A percentile compares a stretch with the other conserved stretches of the same genome.
Conservation (phyloP, 2,888 invertebrate genomes). For the Tipula lateralis region DNA sequence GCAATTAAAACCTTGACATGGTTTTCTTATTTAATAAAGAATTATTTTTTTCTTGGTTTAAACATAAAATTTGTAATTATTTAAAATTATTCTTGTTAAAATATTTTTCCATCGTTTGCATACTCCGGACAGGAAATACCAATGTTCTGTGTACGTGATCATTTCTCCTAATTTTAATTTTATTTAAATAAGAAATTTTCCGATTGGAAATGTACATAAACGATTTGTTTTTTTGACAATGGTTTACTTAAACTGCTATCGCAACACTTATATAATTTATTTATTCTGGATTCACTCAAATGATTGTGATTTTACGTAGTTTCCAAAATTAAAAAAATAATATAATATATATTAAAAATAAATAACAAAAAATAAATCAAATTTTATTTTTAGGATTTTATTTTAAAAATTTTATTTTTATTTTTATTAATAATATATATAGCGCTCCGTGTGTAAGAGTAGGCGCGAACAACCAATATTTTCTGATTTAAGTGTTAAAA, state of each 20-base stretch:
- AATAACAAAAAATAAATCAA: background rate
- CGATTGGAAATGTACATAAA: background rate
- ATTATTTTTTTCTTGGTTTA: background rate
- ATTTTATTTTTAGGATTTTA: background rate
- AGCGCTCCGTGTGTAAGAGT: background rate
- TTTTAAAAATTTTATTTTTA: background rate
- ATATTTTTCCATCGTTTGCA: background rate
- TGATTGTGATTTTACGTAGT: background rate
- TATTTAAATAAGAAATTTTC: background rate
- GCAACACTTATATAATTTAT: too few species aligned
- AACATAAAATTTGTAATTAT: background rate
- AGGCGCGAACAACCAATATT: background rate
- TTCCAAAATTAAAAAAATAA: background rate
- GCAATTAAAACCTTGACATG: background rate
- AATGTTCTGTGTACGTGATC: background rate
- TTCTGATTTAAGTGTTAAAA: background rate
- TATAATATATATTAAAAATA: background rate
- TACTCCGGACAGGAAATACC: background rate
- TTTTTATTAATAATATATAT: background rate
- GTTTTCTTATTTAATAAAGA: background rate
- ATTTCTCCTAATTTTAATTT: background rate
- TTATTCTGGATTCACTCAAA: background rate
- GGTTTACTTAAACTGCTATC: too few species aligned
- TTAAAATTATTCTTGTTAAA: background rate
- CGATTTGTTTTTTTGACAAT: background rate